A percentile compares a stretch with the other conserved stretches of the same genome.
Conservation (phyloP, 2,113 vertebrate genomes). For the Tenebrosternarchus preto region DNA sequence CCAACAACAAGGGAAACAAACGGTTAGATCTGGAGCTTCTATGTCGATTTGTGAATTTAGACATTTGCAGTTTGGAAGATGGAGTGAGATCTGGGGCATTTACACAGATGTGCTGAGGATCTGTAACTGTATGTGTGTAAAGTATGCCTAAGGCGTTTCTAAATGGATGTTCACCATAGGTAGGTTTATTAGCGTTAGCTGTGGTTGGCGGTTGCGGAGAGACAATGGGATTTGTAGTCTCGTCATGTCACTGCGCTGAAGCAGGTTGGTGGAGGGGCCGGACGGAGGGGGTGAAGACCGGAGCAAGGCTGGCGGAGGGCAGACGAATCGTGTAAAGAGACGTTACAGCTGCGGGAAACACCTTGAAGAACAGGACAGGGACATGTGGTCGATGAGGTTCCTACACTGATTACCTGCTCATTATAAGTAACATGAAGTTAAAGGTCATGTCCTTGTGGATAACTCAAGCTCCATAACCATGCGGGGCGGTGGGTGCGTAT, state of each 20-base stretch:
- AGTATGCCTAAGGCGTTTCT: too few species aligned
- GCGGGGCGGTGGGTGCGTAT: constrained; percentile 29
- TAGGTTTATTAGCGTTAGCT: too few species aligned
- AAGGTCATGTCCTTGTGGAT: constrained; percentile 2
- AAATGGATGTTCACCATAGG: too few species aligned
- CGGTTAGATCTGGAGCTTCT: neutral
- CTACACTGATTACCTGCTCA: constrained; percentile 30
- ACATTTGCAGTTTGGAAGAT: neutral
- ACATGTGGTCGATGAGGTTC: neutral
- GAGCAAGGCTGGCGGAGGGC: too few species aligned
- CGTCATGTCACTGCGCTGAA: too few species aligned
- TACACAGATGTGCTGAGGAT: neutral
- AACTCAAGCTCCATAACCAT: constrained; percentile 21
- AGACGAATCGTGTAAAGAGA: neutral
- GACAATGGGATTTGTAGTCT: too few species aligned
- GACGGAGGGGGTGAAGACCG: too few species aligned
- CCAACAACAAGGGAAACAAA: too few species aligned
- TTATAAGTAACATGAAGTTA: constrained; percentile 16
- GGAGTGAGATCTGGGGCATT: neutral
- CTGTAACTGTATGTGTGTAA: too few species aligned
- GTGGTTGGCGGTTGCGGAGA: too few species aligned
- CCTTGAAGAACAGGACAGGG: constrained; percentile 15
- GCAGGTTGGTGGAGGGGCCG: too few species aligned
- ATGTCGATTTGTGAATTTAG: neutral
- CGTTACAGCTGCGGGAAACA: too few species aligned